A percentile compares a stretch with the other conserved stretches of the same genome.
These are phyloP conservation scores for Schlechtendalia chinensis DNA, from an alignment of 1,140 invertebrate species.

Conservation along the genomic window DNA sequence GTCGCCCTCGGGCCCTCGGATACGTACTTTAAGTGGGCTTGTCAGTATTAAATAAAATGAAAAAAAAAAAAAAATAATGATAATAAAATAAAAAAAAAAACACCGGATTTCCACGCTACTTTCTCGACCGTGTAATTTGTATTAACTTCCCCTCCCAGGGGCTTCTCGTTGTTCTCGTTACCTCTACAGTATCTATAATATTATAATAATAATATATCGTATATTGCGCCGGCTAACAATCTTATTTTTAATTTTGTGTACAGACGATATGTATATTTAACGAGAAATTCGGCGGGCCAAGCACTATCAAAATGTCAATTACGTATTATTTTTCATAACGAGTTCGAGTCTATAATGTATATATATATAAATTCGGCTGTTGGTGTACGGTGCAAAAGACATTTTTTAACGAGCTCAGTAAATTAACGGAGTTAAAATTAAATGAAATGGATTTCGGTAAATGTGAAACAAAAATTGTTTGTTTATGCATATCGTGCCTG, in stretches of 20 bases:
- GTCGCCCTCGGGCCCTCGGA: slow-evolving; percentile 29
- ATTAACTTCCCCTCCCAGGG: slow-evolving; percentile 45
- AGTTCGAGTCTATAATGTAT: background rate
- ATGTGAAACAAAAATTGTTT: background rate
- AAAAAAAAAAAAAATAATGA: slow-evolving; percentile 7
- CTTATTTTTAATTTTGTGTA: slow-evolving; percentile 4
- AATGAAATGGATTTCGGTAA: background rate
- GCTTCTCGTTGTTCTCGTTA: slow-evolving; percentile 14
- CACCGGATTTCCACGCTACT: slow-evolving; percentile 49
- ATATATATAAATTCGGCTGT: background rate
- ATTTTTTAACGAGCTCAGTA: background rate
- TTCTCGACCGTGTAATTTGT: slow-evolving; percentile 50
- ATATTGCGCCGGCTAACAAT: background rate
- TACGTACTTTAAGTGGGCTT: slow-evolving; percentile 25
- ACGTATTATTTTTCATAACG: slow-evolving; percentile 14
- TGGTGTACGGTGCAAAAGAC: background rate
- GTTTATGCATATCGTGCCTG: background rate
- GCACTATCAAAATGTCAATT: slow-evolving; percentile 19
- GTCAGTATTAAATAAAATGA: slow-evolving; percentile 44
- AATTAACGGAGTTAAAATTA: background rate
- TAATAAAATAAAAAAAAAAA: slow-evolving; percentile 34
- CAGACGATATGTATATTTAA: background rate
- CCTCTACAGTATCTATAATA: background rate
- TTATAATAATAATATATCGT: background rate
- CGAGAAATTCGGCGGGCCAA: background rate